These are phyloP conservation scores for Lasiommata megera DNA, from an alignment of 2,888 invertebrate genomes.

Conservation along the genomic window DNA sequence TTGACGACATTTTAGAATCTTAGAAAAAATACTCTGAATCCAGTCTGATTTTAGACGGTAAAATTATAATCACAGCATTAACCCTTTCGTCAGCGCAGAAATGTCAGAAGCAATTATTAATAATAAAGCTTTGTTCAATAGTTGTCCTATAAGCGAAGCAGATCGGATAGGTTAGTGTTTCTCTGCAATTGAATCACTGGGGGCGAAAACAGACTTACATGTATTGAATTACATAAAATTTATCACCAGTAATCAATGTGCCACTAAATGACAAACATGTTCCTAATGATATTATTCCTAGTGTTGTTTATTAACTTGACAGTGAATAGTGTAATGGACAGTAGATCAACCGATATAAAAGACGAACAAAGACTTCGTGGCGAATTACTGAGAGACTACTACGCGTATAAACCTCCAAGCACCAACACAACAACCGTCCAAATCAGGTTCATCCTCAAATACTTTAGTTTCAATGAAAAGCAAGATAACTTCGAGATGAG, in stretches of 20 bases:
- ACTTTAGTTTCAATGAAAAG: slow-evolving; percentile 40
- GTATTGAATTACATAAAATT: background rate
- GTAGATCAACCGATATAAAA: background rate
- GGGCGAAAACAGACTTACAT: background rate
- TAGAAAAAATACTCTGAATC: too few species aligned
- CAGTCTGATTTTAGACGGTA: too few species aligned
- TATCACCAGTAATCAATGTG: background rate
- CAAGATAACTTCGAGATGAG: slow-evolving; percentile 38
- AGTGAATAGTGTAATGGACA: background rate
- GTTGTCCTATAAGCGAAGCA: background rate
- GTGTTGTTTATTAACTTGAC: background rate
- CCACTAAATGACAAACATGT: slow-evolving; percentile 7
- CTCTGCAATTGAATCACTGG: background rate
- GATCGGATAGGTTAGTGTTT: background rate
- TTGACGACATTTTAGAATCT: too few species aligned
- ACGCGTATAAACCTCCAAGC: background rate
- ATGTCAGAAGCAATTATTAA: too few species aligned
- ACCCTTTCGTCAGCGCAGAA: too few species aligned
- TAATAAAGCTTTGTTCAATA: too few species aligned
- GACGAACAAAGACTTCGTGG: slow-evolving; percentile 3
- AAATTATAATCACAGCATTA: too few species aligned
- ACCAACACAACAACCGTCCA: slow-evolving; percentile 5
- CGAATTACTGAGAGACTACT: background rate
- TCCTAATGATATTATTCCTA: slow-evolving; percentile 2
- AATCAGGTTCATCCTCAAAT: slow-evolving; percentile 38